A percentile compares a stretch with the other conserved stretches of the same genome.
Conservation (phyloP, 2,888 invertebrate genomes). For the Cenopis cana region DNA sequence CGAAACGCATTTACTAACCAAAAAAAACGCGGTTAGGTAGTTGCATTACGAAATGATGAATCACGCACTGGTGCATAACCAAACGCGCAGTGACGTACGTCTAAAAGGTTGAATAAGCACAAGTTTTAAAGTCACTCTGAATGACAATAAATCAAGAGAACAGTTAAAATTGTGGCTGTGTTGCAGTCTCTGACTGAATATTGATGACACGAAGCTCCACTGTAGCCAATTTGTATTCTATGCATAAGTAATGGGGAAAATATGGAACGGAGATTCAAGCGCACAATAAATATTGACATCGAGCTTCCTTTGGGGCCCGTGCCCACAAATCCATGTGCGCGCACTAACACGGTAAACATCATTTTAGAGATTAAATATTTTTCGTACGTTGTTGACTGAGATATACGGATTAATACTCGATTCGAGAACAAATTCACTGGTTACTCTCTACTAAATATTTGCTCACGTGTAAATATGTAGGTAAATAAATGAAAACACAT, state of each 20-base stretch:
- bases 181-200: constrained; percentile 69
- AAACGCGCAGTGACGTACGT: constrained; percentile 16
- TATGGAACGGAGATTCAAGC: constrained; percentile 73
- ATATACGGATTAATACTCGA: background rate
- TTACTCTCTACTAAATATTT: background rate
- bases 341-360: constrained; percentile 42
- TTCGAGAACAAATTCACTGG: background rate
- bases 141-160: constrained; percentile 42
- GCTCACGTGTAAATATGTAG: background rate
- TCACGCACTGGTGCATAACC: constrained; percentile 35
- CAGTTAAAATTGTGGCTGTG: constrained; percentile 46
- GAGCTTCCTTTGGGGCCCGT: constrained; percentile 47
- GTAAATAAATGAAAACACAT: background rate
- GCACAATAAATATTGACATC: constrained; percentile 74
- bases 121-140: constrained; percentile 38
- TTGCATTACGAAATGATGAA: constrained; percentile 36
- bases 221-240: constrained; percentile 81
- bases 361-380: constrained; percentile 37
- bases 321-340: constrained; percentile 39
- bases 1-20: constrained; percentile 4
- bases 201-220: constrained; percentile 72
- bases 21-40: constrained; percentile 16
- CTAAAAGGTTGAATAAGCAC: constrained; percentile 34
- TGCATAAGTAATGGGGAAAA: constrained; percentile 83
- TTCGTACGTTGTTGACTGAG: constrained; percentile 14